A percentile compares a stretch with the other conserved stretches of the same genome.
phyloP scores from a whole-genome alignment of 2,888 invertebrate species.

The Netelia virgata region DNA sequence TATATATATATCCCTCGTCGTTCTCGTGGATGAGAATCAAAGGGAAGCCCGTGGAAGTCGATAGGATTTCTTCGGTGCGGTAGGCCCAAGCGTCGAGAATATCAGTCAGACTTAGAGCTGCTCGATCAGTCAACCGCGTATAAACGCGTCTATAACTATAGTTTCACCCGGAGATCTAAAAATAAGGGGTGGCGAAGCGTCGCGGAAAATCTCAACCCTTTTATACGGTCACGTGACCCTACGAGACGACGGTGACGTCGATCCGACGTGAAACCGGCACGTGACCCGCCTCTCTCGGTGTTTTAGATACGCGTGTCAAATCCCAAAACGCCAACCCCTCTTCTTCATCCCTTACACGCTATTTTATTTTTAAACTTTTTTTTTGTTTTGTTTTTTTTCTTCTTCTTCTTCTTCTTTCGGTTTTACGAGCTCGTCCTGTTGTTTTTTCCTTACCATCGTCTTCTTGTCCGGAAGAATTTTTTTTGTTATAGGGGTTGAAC shows the following conservation, averaged over 20 bases:
- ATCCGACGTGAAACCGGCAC: constrained; percentile 75
- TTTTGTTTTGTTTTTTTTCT: background rate
- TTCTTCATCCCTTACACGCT: constrained; percentile 50
- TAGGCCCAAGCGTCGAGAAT: constrained; percentile 72
- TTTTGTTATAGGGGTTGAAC: constrained; percentile 15
- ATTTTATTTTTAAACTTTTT: constrained; percentile 43
- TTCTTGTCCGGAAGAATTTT: constrained; percentile 24
- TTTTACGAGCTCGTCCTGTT: constrained; percentile 25
- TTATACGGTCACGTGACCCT: constrained; percentile 83
- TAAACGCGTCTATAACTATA: constrained; percentile 12
- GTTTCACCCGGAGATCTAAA: constrained; percentile 47
- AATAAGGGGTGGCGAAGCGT: constrained; percentile 44
- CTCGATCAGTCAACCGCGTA: constrained; percentile 82
- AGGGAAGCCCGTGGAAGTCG: constrained; percentile 80
- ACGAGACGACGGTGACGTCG: constrained; percentile 71
- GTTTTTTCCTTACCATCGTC: constrained; percentile 58
- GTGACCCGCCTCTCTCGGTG: constrained; percentile 76
- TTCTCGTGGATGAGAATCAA: constrained; percentile 78
- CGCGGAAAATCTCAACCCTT: constrained; percentile 84
- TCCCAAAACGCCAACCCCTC: constrained; percentile 78
- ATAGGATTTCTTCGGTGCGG: constrained; percentile 38
- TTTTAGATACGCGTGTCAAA: constrained; percentile 84
- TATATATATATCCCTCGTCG: constrained; percentile 75
- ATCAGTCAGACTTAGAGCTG: constrained; percentile 83
- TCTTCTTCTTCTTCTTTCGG: constrained; percentile 11